Conservation (phyloP, 2,797 vertebrate species). For the Pyrocephalus nanus region DNA sequence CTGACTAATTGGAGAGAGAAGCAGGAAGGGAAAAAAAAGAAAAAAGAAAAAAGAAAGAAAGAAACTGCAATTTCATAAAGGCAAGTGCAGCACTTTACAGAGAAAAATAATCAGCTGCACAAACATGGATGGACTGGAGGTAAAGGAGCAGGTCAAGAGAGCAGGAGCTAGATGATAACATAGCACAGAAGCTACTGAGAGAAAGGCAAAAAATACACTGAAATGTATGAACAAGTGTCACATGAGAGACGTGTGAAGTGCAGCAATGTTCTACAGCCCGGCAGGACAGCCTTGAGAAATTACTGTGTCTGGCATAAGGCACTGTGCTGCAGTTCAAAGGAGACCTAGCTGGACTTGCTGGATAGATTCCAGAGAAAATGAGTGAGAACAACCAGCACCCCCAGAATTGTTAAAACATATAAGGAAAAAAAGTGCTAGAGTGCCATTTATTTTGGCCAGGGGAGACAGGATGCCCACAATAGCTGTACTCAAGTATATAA, state of each 20-base stretch:
- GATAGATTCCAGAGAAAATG: not conserved
- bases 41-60: not conserved
- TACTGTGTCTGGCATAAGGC: not conserved
- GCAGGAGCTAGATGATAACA: not conserved
- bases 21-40: fast-evolving
- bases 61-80: not conserved
- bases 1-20: not conserved
- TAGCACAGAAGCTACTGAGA: not conserved
- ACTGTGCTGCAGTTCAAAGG: not conserved
- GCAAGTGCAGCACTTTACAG: not conserved
- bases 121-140: not conserved
- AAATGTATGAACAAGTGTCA: not conserved
- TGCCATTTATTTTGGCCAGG: not conserved
- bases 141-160: not conserved
- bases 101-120: not conserved
- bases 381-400: not conserved
- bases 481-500: not conserved
- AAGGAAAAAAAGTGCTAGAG: not conserved
- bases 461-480: not conserved
- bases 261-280: not conserved
- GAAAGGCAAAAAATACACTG: not conserved
- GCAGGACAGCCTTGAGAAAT: not conserved
- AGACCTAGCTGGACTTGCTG: fast-evolving
- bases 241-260: not conserved
- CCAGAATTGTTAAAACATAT: not conserved